phyloP scores from a whole-genome alignment of 2,797 vertebrate species.

The Acanthis flammea region DNA sequence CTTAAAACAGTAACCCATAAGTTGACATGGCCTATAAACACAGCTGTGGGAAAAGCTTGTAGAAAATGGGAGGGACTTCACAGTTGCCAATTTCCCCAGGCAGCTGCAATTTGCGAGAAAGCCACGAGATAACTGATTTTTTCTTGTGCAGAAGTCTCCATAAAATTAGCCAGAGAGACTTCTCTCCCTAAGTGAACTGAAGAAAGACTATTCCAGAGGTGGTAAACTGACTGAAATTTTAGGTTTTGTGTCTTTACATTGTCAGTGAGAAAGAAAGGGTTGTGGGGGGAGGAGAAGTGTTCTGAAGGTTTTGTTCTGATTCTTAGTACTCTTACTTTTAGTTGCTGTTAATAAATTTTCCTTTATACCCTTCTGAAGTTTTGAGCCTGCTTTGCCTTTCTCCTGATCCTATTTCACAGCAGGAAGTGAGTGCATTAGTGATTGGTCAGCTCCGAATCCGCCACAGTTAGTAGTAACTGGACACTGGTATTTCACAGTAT shows the following conservation, averaged over 20 bases:
- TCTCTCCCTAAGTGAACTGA: background rate
- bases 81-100: background rate
- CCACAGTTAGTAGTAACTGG: background rate
- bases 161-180: background rate
- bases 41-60: background rate
- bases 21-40: background rate
- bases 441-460: background rate
- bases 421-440: background rate
- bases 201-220: background rate
- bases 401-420: background rate
- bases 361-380: background rate
- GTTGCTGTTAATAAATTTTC: background rate
- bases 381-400: background rate
- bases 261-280: background rate
- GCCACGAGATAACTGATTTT: background rate
- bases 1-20: background rate
- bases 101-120: background rate
- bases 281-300: background rate
- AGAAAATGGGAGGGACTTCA: background rate
- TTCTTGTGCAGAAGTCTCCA: background rate
- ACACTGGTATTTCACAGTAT: background rate
- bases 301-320: background rate
- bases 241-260: background rate
- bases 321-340: background rate
- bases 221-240: background rate